Base-by-base conservation (phyloP, 2,888 invertebrate genomes). In the Cactoblastis cactorum region DNA sequence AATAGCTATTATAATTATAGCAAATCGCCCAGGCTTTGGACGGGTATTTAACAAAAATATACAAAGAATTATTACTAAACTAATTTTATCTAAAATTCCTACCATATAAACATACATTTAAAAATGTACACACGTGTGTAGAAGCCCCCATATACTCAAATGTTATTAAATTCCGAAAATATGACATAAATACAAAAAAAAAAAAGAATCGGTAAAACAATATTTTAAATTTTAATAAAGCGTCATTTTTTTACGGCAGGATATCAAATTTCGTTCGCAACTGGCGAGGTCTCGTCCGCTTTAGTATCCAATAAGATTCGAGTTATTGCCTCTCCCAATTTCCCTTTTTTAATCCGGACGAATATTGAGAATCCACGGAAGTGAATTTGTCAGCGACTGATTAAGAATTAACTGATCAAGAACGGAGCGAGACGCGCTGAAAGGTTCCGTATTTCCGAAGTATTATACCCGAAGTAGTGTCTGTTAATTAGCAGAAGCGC, bases 231-330 rank as follows among this genome's bases (percentile, higher is more conserved):
- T 49, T 32, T 32, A 39, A 49, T 49, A 49, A 39, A 28, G 3
- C 14, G 11, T 14, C 19, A 19, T 19, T 46, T 46, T 45, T 46
- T 46, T 46, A 46, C 19, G 14, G 22, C 48, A 38, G n/a, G 18
- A 41, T 50, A 52, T 54, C 51, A 50, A 54, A 54, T 48, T 54
- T 48, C 46, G 41, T 34, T 53, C 48, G 45, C 49, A 51, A 55
- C 55, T 50, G 55, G 46, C 48, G 51, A 49, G 18, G 41, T 53
- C 54, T 53, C 55, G 53, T 56, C 54, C 59, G 52, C 49, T 49
- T 64, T 56, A 60, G 58, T 55, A 57, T 62, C 62, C 58, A 65
- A 64, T 62, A 62, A 68, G 57, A 62, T 65, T 66, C 61, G 61
- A 63, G 57, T 63, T 55, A 56, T 56, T 49, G 57, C 52, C 54